These are phyloP conservation scores for Helarctos malayanus DNA, from an alignment of 2,797 vertebrate species.

Conservation along the genomic window DNA sequence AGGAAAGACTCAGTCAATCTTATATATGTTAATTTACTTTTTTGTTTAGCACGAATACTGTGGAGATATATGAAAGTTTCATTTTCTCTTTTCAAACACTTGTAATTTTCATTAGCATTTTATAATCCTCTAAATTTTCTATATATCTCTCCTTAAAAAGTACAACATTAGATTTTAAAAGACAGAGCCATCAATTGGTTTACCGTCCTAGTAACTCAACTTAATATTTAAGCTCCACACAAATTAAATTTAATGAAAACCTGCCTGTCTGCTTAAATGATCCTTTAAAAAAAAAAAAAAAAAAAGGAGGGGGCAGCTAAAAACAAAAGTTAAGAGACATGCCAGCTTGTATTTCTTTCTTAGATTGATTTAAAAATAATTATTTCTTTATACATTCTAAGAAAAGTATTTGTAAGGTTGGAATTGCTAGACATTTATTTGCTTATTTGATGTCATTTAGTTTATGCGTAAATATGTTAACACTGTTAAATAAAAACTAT, in stretches of 20 bases:
- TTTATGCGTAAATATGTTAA: conserved; percentile 43
- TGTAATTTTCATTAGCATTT: conserved; percentile 80
- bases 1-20: conserved; percentile 79
- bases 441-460: conserved; percentile 60
- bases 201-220: conserved; percentile 76
- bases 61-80: conserved; percentile 76
- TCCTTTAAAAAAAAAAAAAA: background rate
- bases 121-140: conserved; percentile 80
- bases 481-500: conserved; percentile 28
- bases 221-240: conserved; percentile 79
- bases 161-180: conserved; percentile 76
- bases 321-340: conserved; percentile 80
- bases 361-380: conserved; percentile 66
- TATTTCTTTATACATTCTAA: conserved; percentile 49
- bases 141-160: conserved; percentile 76
- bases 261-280: conserved; percentile 78
- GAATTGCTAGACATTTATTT: conserved; percentile 32
- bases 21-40: conserved; percentile 82
- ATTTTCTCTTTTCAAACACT: conserved; percentile 81
- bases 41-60: conserved; percentile 78
- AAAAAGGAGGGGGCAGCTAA: background rate
- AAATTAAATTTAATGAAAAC: conserved; percentile 84
- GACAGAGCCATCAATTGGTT: conserved; percentile 69
- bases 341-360: conserved; percentile 61
- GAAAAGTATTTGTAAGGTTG: conserved; percentile 35